Base-by-base conservation (phyloP, 2,113 vertebrate species). In the Leptodactylus fuscus region DNA sequence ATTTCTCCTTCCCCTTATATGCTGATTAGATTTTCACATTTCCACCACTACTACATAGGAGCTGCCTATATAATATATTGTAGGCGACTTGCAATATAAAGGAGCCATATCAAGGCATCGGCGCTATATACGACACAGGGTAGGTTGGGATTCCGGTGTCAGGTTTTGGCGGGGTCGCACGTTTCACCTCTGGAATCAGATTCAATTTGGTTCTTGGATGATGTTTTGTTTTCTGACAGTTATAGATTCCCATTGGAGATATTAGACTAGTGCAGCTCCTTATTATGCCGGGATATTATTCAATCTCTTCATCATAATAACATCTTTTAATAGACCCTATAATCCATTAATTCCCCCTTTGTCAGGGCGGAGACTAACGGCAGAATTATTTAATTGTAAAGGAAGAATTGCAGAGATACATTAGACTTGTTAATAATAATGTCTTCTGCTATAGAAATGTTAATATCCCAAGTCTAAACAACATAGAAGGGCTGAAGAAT, bases 331-430 rank as follows among this genome's bases (percentile, higher is more conserved):
- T 38, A 74, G 46, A 73, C 38, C n/a, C 20, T 73, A 55, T 36
- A 78, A 55, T 78, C 34, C 49, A 78, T 58, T 58, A 78, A 58
- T 58, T 58, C 9, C 75, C 16, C 27, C 11, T 53, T 29, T 53
- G 49, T n/a, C 16, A 36, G 10, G 6, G 22, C 16, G 46, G 73
- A 32, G 46, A 51, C 16, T 55, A 78, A 36, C 51, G 55, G 76
- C 76, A 77, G 34, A 78, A 58, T 58, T 58, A n/a, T 55, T 55
- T 78, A 7, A 78, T 78, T 78, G 32, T 36, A 58, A n/a, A n/a
- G 32, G 32, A 8, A 32, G 22, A 36, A 44, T n/a, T 36, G 11
- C 11, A 38, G n/a, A 15, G 36, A 22, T 34, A 77, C 16, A 77
- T 77, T 32, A 77, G 48, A 55, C 18, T 5, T 16, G 27, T 27